Base-by-base conservation (phyloP, 2,113 vertebrate genomes). In the Cariama cristata region DNA sequence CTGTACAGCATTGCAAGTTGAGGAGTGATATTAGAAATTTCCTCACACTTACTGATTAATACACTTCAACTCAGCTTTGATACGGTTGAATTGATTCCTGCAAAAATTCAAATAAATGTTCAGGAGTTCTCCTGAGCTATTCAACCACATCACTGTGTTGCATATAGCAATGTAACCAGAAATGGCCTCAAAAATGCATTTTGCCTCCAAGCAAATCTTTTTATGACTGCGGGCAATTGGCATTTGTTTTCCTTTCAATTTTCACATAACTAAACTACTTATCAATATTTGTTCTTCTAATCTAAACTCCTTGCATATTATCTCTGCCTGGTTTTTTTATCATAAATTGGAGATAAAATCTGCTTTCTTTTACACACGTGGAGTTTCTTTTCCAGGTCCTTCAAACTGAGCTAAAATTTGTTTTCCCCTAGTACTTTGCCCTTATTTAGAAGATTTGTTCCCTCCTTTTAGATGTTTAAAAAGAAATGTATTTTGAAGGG, bases 51-150 rank as follows among this genome's bases (percentile, higher is more conserved):
- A 60, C 13, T 88, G 66, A 88, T 96, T 88, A 90, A 90, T 71
- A 74, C 42, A 67, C 23, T 90, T 88, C 79, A 83, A 30, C 35
- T 69, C 71, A 86, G 59, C 33, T 93, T 96, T 92, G 47, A 52
- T 66, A 84, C 0, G 0, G 53, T 50, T 90, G 82, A 93, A 83
- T 80, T 88, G n/a, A 83, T 76, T 79, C 42, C 58, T 58, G 55
- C 58, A 45, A 71, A 64, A 96, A 93, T 88, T 94, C 33, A 93
- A 91, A 85, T 79, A 73, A 94, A 59, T 47, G 33, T 82, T 92
- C 63, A 59, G 45, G 49, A 59, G 19, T 56, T 90, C 32, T 96
- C 35, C 33, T 58, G 50, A 95, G 42, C 33, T 90, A 49, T 85
- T 93, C 55, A 62, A 14, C 30, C 24, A 28, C 22, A 66, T 45